These are phyloP conservation scores for Galerucella calmariensis DNA, from an alignment of 2,888 invertebrate species.

Conservation along the genomic window DNA sequence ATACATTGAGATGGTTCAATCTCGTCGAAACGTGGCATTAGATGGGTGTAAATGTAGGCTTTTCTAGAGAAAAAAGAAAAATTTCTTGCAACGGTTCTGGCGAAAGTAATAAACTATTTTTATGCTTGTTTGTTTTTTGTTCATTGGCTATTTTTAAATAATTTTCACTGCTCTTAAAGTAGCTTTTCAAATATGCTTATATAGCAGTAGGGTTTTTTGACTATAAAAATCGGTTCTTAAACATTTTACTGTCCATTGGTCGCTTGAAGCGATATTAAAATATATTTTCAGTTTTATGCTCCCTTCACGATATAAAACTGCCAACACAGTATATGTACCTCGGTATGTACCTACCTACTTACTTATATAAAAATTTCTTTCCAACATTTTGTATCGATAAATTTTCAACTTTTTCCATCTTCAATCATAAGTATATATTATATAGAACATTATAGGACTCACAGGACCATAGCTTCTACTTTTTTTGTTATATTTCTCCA, in stretches of 20 bases:
- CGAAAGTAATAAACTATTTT: constrained; percentile 5
- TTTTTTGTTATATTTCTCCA: too few relatives aligned
- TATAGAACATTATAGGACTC: too few relatives aligned
- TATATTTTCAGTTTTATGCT: neutral
- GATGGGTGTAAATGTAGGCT: neutral
- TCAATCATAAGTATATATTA: too few relatives aligned
- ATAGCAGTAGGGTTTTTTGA: neutral
- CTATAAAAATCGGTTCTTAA: neutral
- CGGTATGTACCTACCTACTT: too few relatives aligned
- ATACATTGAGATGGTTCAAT: too few relatives aligned
- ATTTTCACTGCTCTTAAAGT: neutral
- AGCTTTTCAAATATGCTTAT: constrained; percentile 8
- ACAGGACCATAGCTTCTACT: too few relatives aligned
- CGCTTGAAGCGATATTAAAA: neutral
- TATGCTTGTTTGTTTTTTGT: neutral
- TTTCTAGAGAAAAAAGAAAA: neutral
- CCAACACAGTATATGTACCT: too few relatives aligned
- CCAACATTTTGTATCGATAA: neutral
- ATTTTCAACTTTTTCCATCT: too few relatives aligned
- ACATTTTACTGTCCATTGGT: neutral
- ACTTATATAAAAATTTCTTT: neutral
- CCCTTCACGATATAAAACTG: neutral
- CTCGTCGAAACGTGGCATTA: too few relatives aligned
- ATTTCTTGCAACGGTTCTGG: neutral
- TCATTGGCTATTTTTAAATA: neutral